phyloP scores from a whole-genome alignment of 1,140 invertebrate species.

The Tachypleus tridentatus region DNA sequence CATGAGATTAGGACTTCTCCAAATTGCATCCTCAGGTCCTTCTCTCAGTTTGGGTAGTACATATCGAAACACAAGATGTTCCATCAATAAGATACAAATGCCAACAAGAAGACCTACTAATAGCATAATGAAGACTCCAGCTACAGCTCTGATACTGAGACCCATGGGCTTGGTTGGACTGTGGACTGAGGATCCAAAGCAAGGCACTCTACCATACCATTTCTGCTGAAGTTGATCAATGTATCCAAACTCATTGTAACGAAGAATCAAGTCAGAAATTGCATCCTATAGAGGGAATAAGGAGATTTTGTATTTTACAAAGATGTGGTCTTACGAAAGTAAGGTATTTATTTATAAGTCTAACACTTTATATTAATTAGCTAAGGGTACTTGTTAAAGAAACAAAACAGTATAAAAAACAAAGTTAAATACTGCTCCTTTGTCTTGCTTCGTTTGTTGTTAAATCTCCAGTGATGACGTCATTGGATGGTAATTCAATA shows the following conservation, averaged over 20 bases:
- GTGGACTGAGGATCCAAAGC: conserved; percentile 43
- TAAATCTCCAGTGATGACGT: too few species aligned
- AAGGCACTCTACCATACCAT: conserved; percentile 72
- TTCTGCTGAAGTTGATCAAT: conserved; percentile 78
- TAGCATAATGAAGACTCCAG: conserved; percentile 67
- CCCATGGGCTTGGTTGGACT: conserved; percentile 48
- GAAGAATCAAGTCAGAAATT: conserved; percentile 65
- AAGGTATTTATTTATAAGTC: not conserved
- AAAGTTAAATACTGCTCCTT: too few species aligned
- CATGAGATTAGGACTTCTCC: conserved; percentile 85
- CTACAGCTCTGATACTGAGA: conserved; percentile 57
- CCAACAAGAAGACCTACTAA: conserved; percentile 70
- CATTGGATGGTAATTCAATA: too few species aligned
- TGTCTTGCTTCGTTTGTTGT: too few species aligned
- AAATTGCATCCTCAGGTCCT: conserved; percentile 70
- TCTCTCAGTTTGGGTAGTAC: conserved; percentile 66
- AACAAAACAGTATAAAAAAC: too few species aligned
- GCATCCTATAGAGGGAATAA: conserved; percentile 45
- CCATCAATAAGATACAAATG: conserved; percentile 63
- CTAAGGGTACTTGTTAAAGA: too few species aligned
- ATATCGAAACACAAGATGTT: conserved; percentile 81
- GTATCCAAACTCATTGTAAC: conserved; percentile 74
- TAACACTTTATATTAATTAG: too few species aligned
- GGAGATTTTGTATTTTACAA: conserved; percentile 8
- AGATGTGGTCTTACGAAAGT: not conserved